These are phyloP conservation scores for Apomyelois bistriatella DNA, from an alignment of 2,888 invertebrate species.

Conservation along the genomic window DNA sequence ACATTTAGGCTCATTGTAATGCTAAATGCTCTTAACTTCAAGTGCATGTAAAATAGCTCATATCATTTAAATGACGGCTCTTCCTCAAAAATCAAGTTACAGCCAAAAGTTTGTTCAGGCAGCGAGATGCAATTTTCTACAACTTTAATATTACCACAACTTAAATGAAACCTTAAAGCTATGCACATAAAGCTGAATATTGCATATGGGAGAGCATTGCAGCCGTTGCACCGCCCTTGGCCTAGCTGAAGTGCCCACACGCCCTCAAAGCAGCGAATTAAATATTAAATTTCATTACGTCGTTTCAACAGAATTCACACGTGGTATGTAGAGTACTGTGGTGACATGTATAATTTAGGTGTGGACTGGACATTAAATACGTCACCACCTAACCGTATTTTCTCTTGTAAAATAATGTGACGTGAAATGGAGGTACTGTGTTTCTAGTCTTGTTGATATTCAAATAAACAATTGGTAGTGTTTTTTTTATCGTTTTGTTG, in stretches of 20 bases:
- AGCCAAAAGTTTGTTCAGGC: not conserved
- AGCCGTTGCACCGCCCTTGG: constrained; percentile 14
- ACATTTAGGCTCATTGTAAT: not conserved
- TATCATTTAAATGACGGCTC: not conserved
- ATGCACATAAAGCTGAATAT: not conserved
- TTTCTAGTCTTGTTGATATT: not conserved
- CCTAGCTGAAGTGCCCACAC: constrained; percentile 12
- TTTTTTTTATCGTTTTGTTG: too few species aligned
- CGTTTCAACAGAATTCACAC: constrained; percentile 16
- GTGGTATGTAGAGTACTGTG: not conserved
- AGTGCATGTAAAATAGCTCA: constrained; percentile 1
- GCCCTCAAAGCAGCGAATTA: constrained; percentile 10
- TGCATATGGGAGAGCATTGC: not conserved
- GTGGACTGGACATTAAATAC: not conserved
- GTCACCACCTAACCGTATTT: not conserved
- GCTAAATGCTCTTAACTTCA: not conserved
- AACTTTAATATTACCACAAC: not conserved
- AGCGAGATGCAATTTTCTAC: constrained; percentile 3
- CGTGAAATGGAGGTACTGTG: not conserved
- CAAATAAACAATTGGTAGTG: too few species aligned
- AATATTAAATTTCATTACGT: constrained; percentile 21
- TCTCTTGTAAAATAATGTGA: not conserved
- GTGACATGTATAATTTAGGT: not conserved
- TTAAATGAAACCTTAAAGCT: not conserved
- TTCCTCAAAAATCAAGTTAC: not conserved